A percentile compares a stretch with the other conserved stretches of the same genome.
These are phyloP conservation scores for Acipenser transmontanus DNA, from an alignment of 2,797 vertebrate species.

Conservation along the genomic window DNA sequence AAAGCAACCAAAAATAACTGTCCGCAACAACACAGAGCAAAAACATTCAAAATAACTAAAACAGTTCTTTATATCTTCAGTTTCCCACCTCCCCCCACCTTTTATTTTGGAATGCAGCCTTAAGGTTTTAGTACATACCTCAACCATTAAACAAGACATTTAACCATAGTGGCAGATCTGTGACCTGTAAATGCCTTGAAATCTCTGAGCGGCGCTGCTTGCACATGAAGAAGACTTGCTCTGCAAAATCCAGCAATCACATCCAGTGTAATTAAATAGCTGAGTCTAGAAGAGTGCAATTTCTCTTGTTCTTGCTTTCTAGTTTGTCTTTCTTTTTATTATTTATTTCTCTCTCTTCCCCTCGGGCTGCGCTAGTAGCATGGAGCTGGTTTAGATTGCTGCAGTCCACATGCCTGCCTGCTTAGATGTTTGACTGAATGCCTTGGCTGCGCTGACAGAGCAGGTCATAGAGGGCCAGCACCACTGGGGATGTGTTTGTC, in stretches of 20 bases:
- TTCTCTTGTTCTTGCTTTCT: too few relatives aligned
- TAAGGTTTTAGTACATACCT: constrained; percentile 57
- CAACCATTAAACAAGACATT: constrained; percentile 88
- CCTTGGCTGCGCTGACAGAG: background rate
- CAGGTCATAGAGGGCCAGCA: constrained; percentile 38
- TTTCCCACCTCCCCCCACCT: too few relatives aligned
- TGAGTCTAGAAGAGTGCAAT: background rate
- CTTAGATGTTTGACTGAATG: constrained; percentile 22
- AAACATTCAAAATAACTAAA: background rate
- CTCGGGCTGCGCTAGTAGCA: constrained; percentile 13
- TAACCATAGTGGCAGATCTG: constrained; percentile 80
- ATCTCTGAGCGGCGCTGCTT: constrained; percentile 65
- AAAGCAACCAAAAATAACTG: background rate
- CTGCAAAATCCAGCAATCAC: constrained; percentile 71
- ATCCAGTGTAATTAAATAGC: constrained; percentile 45
- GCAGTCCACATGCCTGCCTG: constrained; percentile 31
- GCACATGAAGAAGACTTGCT: constrained; percentile 70
- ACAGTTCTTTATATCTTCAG: background rate
- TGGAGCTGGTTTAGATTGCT: constrained; percentile 34
- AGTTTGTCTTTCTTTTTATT: too few relatives aligned
- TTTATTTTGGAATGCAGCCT: background rate
- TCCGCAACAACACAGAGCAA: background rate
- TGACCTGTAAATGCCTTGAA: constrained; percentile 70
- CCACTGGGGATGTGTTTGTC: constrained; percentile 59
- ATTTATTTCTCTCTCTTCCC: background rate